Base-by-base conservation (phyloP, 2,888 invertebrate genomes). In the Trichopria drosophilae region DNA sequence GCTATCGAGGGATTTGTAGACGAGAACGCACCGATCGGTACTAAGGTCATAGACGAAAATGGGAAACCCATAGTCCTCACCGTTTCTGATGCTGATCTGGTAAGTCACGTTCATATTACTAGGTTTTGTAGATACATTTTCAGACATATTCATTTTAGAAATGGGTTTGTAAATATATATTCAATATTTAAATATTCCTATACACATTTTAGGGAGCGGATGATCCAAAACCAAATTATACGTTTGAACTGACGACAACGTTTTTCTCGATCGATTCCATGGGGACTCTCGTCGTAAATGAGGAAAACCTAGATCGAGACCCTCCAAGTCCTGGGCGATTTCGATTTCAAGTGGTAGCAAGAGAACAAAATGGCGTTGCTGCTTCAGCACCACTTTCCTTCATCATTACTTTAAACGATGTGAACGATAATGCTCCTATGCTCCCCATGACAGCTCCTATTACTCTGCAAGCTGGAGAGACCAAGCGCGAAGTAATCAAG, bases 21-120 rank as follows among this genome's bases (percentile, higher is more conserved):
- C 65, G 93, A 93, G 72, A 93, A 92, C 70, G 88, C 93, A 0
- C 84, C 89, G 0, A 81, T 87, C 41, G 93, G 92, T n/a, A 91
- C 91, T 3, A 83, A 82, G 67, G 87, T 94, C 3, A 69, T 88
- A 42, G 88, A 90, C 65, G 69, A 70, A 0, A 77, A 79, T 9
- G 84, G 84, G 18, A 77, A 80, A 22, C 86, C 93, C 0, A 83
- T 95, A 28, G 77, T 78, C 10, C 81, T 95, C 39, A 81, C 81
- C 7, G 91, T 94, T 6, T 82, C 85, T 4, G 95, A 95, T 75
- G 85, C 86, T 23, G 95, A 95, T 78, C 80, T 92, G 79, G 92
- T 92, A 76, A 81, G 83, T 77, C 6, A 36, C 12, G 7, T 28
- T 31, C n/a, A 34, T 26, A 12, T 37, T 28, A 10, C 9, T 26